Conservation (phyloP, 2,888 invertebrate species). For the Cheilosia vernalis region DNA sequence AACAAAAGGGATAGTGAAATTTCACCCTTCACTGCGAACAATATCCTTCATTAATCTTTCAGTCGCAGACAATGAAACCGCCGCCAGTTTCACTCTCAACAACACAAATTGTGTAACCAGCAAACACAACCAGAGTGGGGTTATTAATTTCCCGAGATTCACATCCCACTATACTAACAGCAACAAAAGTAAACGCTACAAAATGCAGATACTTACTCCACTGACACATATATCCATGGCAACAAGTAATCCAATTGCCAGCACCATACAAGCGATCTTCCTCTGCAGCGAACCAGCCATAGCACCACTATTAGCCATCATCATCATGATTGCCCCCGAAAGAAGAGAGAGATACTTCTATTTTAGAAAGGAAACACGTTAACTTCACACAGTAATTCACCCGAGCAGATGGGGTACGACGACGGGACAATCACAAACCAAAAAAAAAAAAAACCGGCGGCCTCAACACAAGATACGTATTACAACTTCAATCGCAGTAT, state of each 20-base stretch:
- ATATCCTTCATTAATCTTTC: slow-evolving; percentile 70
- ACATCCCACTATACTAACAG: slow-evolving; percentile 44
- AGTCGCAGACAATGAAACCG: slow-evolving; percentile 27
- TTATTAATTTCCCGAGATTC: slow-evolving; percentile 60
- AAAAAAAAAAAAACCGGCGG: slow-evolving; percentile 26
- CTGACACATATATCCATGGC: slow-evolving; percentile 82
- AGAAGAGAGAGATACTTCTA: slow-evolving; percentile 46
- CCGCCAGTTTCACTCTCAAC: slow-evolving; percentile 17
- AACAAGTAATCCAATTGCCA: slow-evolving; percentile 80
- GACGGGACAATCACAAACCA: slow-evolving; percentile 44
- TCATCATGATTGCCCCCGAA: slow-evolving; percentile 55
- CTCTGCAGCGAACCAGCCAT: slow-evolving; percentile 57
- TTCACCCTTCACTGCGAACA: slow-evolving; percentile 38
- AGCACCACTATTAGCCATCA: slow-evolving; percentile 40
- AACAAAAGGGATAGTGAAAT: slow-evolving; percentile 29
- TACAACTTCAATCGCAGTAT: slow-evolving; percentile 3
- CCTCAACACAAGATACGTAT: background rate
- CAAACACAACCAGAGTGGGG: slow-evolving; percentile 37
- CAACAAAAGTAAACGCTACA: slow-evolving; percentile 9
- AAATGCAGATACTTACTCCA: slow-evolving; percentile 81
- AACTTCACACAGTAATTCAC: slow-evolving; percentile 76
- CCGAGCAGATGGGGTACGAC: slow-evolving; percentile 34
- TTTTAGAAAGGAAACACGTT: slow-evolving; percentile 74
- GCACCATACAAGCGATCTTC: slow-evolving; percentile 70
- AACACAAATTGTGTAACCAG: slow-evolving; percentile 57